Evolutionary conservation across 92 coral and sea anemone species (phyloP), one percentile per base, ranked within the genome.

Genomic region (Epizoanthus scotinus): DNA sequence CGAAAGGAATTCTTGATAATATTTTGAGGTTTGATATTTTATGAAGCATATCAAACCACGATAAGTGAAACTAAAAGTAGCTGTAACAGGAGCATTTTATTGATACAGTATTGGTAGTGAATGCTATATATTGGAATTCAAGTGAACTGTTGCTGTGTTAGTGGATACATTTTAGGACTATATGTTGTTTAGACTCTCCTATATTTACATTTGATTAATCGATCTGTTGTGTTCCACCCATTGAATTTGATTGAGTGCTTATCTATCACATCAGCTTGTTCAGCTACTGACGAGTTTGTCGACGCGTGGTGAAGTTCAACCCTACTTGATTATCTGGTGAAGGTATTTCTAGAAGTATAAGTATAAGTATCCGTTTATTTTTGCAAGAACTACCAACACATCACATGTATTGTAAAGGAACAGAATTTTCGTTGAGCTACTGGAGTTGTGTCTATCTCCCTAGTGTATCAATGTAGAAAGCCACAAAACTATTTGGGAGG

Each of bases 401-500:
- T 2, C 52, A 47, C 52, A 47, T 13, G 15, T 47, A 47, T 47
- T 47, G 52, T 15, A 47, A 47, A 47, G 52, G 52, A 47, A 47
- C 52, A 13, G 52, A 14, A 47, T 9, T 47, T 47, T 13, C 52
- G 14, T 47, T 47, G 52, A 47, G 52, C 52, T 47, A 36, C n/a
- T n/a, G 73, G 47, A 68, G 29, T 29, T 27, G 70, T 64, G 70
- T 64, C n/a, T 9, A 64, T 25, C n/a, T 64, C 47, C 15, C 1
- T 47, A 0, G 15, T 8, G 17, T 3, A 34, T 34, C 40, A 34
- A 2, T 63, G 19, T 63, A 25, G 17, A 14, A 59, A 15, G 24
- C 70, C 31, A 64, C 70, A 26, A 15, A 29, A 75, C 66, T 29
- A 40, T 47, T 47, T 75, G 81, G 81, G 81, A 40, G 81, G 69